A percentile compares a stretch with the other conserved stretches of the same genome.
Conservation (phyloP, 2,113 vertebrate genomes). For the Miniopterus natalensis region DNA sequence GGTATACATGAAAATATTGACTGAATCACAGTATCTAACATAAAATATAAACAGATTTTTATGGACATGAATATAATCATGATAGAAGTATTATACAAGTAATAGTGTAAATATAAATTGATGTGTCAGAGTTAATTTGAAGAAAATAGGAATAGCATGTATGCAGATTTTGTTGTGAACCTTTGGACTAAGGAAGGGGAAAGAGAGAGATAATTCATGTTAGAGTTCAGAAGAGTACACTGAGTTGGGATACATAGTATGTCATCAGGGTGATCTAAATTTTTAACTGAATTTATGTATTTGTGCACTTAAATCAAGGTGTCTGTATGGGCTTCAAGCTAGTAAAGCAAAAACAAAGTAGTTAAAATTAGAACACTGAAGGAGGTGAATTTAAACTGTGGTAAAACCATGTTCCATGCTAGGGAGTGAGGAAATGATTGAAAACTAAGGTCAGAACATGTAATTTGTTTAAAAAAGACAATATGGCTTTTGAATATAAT, state of each 20-base stretch:
- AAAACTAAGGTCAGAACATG: not conserved
- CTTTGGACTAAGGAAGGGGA: not conserved
- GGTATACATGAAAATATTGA: not conserved
- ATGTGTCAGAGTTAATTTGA: not conserved
- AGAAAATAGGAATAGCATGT: not conserved
- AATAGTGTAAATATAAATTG: not conserved
- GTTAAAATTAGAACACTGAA: not conserved
- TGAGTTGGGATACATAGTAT: not conserved
- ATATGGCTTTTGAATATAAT: not conserved
- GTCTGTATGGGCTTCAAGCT: not conserved
- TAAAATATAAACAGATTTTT: conserved; percentile 31
- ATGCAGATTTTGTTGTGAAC: not conserved
- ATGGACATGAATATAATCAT: conserved; percentile 8
- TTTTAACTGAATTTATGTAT: not conserved
- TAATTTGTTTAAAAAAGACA: not conserved
- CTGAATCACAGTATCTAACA: not conserved
- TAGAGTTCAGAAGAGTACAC: not conserved
- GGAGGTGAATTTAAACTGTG: not conserved
- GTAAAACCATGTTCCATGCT: not conserved
- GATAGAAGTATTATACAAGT: not conserved
- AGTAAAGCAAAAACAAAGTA: conserved; percentile 11
- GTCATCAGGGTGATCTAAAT: not conserved
- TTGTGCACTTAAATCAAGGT: not conserved
- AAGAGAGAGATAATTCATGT: not conserved
- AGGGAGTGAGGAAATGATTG: not conserved